Conservation (phyloP, 2,888 invertebrate genomes). For the Synanthedon vespiformis region DNA sequence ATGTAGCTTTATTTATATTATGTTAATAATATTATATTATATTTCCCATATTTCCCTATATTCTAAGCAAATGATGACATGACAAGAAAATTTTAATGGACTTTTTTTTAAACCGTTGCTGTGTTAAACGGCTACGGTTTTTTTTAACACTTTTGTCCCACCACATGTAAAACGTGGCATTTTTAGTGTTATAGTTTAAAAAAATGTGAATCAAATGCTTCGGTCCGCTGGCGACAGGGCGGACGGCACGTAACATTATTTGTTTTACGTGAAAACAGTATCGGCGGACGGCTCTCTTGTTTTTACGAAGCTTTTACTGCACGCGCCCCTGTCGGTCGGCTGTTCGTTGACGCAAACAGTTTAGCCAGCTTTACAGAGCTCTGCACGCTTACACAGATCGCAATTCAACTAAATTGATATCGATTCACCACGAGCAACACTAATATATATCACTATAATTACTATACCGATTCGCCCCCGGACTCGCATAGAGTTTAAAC, state of each 20-base stretch:
- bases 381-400: not conserved
- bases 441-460: no score
- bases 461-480: no score
- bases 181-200: slow-evolving; percentile 22
- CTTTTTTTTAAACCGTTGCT: slow-evolving; percentile 13
- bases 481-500: no score
- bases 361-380: slow-evolving; percentile 33
- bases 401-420: not conserved
- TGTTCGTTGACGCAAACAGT: slow-evolving; percentile 44
- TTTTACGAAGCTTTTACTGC: slow-evolving; percentile 46
- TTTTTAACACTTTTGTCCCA: not conserved
- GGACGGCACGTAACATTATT: slow-evolving; percentile 53
- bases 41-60: no score
- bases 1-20: no score
- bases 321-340: slow-evolving; percentile 13
- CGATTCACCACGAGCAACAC: not conserved
- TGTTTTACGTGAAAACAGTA: slow-evolving; percentile 48
- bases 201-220: slow-evolving; percentile 24
- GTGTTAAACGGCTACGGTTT: slow-evolving; percentile 8
- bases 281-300: slow-evolving; percentile 13
- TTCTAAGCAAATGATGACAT: no score
- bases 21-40: no score
- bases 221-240: slow-evolving; percentile 25
- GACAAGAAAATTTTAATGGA: no score
- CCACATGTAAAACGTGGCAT: slow-evolving; percentile 13